These are phyloP conservation scores for Pyrrhosoma nymphula DNA, from an alignment of 2,888 invertebrate species.

Conservation along the genomic window DNA sequence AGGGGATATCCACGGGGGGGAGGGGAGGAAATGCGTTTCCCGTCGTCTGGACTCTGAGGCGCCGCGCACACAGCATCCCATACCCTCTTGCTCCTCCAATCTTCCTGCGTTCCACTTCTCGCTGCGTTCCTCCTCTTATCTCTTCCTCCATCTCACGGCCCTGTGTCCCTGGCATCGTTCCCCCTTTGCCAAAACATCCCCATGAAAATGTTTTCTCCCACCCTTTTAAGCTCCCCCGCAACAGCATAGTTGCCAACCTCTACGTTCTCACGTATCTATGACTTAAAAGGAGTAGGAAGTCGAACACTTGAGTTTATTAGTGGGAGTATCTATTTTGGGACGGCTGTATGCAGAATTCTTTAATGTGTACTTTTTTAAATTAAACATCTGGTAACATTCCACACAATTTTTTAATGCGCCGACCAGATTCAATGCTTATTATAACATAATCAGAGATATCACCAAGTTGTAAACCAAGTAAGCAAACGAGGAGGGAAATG, in stretches of 20 bases:
- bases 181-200: slow-evolving; percentile 6
- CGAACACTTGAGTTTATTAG: neutral
- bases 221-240: neutral
- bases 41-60: slow-evolving; percentile 55
- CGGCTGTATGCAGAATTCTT: too few species aligned
- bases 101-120: slow-evolving; percentile 12
- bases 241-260: neutral
- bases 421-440: too few species aligned
- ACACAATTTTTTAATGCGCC: too few species aligned
- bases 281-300: neutral
- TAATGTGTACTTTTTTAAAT: too few species aligned
- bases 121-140: neutral
- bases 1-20: neutral
- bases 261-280: neutral
- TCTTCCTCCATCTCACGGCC: neutral
- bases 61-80: neutral
- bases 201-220: slow-evolving; percentile 1
- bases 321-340: too few species aligned
- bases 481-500: too few species aligned
- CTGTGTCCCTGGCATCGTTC: neutral
- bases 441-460: too few species aligned
- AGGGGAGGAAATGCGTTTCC: neutral
- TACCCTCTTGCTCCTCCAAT: neutral
- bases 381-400: too few species aligned
- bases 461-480: too few species aligned